Evolutionary conservation across 2,888 invertebrate species (phyloP).

Genomic region (Drosophila anceps): DNA sequence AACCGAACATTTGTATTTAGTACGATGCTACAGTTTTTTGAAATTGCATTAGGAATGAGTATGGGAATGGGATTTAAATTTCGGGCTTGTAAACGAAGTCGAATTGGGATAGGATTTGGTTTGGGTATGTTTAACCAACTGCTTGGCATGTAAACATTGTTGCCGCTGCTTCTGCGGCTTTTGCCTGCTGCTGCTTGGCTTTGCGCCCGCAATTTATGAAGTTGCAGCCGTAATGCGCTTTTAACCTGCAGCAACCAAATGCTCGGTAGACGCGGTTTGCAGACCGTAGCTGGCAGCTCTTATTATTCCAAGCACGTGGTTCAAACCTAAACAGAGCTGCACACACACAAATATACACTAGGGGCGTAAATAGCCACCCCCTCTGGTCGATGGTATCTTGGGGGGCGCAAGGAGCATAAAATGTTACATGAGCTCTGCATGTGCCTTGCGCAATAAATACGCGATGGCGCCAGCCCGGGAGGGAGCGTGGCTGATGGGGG

Average conservation of each 20-base stretch:
- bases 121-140: conserved; percentile 53
- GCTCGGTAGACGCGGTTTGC: conserved; percentile 24
- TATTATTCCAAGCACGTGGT: conserved; percentile 76
- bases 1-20: conserved; percentile 60
- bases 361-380: conserved; percentile 62
- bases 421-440: conserved; percentile 67
- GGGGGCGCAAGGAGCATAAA: conserved; percentile 54
- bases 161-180: conserved; percentile 46
- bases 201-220: conserved; percentile 70
- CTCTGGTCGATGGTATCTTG: background rate
- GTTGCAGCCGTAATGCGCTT: conserved; percentile 77
- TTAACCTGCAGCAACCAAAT: conserved; percentile 71
- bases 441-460: conserved; percentile 77
- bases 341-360: background rate
- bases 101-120: conserved; percentile 4
- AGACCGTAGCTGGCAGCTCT: conserved; percentile 37
- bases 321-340: conserved; percentile 65
- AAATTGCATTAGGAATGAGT: conserved; percentile 25
- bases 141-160: conserved; percentile 75
- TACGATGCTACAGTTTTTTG: conserved; percentile 46
- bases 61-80: conserved; percentile 10
- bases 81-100: background rate
- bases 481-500: background rate
- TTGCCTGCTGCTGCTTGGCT: conserved; percentile 21
- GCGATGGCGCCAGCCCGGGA: conserved; percentile 20